phyloP scores from a whole-genome alignment of 2,888 invertebrate genomes.

The Phoronis australis region DNA sequence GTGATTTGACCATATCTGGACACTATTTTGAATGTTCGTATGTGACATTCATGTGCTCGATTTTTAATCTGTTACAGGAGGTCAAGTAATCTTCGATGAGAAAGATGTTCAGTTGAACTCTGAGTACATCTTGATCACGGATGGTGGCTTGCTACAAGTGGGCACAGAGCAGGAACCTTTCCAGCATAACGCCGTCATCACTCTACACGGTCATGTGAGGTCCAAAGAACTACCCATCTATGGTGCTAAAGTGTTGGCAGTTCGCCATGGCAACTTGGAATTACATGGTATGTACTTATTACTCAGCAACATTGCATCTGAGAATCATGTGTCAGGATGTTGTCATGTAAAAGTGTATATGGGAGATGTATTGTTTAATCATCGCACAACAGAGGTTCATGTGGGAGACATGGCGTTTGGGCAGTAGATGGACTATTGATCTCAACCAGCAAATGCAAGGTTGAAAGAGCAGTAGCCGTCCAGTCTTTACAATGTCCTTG shows the following conservation, averaged over 20 bases:
- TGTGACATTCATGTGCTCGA: conserved; percentile 10
- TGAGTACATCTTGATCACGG: conserved; percentile 44
- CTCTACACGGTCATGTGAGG: conserved; percentile 35
- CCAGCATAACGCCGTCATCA: conserved; percentile 37
- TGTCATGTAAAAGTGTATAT: too few relatives aligned
- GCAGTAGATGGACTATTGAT: too few relatives aligned
- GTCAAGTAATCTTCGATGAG: conserved; percentile 44
- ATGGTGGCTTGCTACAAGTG: conserved; percentile 43
- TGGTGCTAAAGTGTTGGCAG: conserved; percentile 42
- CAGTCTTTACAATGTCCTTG: too few relatives aligned
- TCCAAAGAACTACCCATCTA: conserved; percentile 44
- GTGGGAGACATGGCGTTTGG: too few relatives aligned
- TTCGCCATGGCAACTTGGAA: conserved; percentile 43
- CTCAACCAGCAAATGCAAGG: too few relatives aligned
- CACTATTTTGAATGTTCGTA: too few relatives aligned
- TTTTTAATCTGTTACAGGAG: conserved; percentile 20
- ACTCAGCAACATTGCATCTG: too few relatives aligned
- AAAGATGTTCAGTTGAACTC: conserved; percentile 39
- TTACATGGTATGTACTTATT: conserved; percentile 42
- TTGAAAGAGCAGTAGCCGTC: too few relatives aligned
- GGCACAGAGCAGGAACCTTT: conserved; percentile 42
- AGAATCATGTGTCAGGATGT: too few relatives aligned
- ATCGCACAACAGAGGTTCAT: too few relatives aligned
- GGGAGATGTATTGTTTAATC: too few relatives aligned
- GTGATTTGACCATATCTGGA: too few relatives aligned